phyloP scores from a whole-genome alignment of 2,888 invertebrate species.

The Heliconius ethilla region DNA sequence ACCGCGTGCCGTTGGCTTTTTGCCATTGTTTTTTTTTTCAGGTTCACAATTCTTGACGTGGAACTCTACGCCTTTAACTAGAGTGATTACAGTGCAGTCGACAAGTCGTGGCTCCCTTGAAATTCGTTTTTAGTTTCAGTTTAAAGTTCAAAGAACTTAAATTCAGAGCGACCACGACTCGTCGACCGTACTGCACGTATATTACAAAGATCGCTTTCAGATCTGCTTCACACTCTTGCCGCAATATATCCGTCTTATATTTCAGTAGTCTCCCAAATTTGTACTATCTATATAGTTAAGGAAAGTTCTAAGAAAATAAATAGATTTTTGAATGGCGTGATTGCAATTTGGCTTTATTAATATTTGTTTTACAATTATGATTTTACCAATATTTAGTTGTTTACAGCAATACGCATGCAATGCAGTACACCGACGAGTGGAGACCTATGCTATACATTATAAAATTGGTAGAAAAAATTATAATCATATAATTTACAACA shows the following conservation, averaged over 20 bases:
- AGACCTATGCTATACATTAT: constrained; percentile 33
- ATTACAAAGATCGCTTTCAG: too few relatives aligned
- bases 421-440: constrained; percentile 30
- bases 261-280: neutral
- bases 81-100: too few relatives aligned
- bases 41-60: too few relatives aligned
- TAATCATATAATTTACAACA: constrained; percentile 29
- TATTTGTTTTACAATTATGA: constrained; percentile 36
- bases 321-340: constrained; percentile 37
- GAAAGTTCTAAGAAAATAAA: constrained; percentile 15
- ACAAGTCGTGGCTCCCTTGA: too few relatives aligned
- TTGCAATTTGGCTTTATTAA: constrained; percentile 44
- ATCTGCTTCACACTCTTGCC: too few relatives aligned
- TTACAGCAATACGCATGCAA: constrained; percentile 22
- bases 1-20: constrained; percentile 59
- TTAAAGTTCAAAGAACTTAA: too few relatives aligned
- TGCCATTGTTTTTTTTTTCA: neutral
- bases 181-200: too few relatives aligned
- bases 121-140: too few relatives aligned
- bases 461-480: constrained; percentile 42
- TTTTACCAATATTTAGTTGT: constrained; percentile 20
- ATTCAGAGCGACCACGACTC: too few relatives aligned
- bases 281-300: neutral
- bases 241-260: neutral
- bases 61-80: too few relatives aligned